Evolutionary conservation across 2,797 vertebrate species (phyloP), one percentile per base, ranked within the genome.

Genomic region (Takifugu ocellatus): DNA sequence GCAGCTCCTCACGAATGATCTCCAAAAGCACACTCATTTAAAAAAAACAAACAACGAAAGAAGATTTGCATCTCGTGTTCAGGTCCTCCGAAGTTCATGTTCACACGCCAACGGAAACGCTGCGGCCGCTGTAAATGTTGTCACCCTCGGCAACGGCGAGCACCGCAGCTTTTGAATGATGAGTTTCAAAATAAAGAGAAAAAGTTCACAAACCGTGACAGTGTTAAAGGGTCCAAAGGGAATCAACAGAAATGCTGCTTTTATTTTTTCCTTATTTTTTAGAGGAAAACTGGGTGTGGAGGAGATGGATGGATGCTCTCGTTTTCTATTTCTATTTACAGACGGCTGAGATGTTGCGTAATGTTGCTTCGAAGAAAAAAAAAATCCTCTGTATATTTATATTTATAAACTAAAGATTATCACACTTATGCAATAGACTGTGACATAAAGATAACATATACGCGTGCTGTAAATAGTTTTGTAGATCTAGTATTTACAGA

Each of bases 391-490:
- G 91, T 92, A 92, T 90, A 93, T 92, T 93, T 92, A 91, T 92
- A 92, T 93, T 93, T 92, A 92, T 93, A 92, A 91, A 92, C 91
- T 92, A 91, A 92, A 92, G 89, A 91, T 83, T 87, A 91, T 92
- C 91, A 93, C 93, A 91, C 89, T 90, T 91, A 89, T 91, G 92
- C 91, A 92, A 89, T 88, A 93, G 91, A 94, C 93, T 94, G 92
- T 93, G 91, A 91, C 92, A 92, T 93, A 93, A 93, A 94, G 92
- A 93, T 93, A 88, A 91, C 68, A 90, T 92, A 90, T 92, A 92
- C 91, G 92, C 92, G 91, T 93, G 87, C 84, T 97, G 94, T 98
- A 97, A 94, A 96, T 97, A 98, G 91, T 92, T 95, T 95, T 94
- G 91, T 91, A 93, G 93, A 90, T 82, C 90, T 93, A 93, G 92